Percentiles rank a stretch among this genome's conserved stretches.
Conservation (phyloP, 2,797 vertebrate species). For the Chrosomus eos region DNA sequence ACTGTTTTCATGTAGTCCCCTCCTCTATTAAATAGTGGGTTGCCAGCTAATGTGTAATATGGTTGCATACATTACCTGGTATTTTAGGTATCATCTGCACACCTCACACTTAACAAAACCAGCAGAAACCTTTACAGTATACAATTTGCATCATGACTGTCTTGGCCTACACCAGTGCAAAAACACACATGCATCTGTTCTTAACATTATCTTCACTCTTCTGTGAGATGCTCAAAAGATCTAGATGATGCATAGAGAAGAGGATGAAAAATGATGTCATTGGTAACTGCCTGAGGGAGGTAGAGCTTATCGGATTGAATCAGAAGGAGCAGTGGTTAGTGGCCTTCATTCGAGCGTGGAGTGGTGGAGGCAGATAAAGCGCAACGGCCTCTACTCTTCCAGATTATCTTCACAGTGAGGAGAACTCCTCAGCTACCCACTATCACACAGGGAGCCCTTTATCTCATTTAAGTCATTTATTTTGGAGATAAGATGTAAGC, state of each 20-base stretch:
- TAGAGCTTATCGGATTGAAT: constrained; percentile 67
- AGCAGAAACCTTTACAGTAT: not conserved
- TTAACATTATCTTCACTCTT: not conserved
- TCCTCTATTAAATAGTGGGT: not conserved
- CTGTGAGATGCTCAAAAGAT: constrained; percentile 39
- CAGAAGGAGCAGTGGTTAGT: constrained; percentile 65
- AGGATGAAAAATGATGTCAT: constrained; percentile 42
- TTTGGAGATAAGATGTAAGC: constrained; percentile 73
- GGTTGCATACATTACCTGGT: not conserved
- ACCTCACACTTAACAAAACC: constrained; percentile 17
- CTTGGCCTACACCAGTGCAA: not conserved
- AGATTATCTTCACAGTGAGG: constrained; percentile 71
- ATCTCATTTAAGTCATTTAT: constrained; percentile 76
- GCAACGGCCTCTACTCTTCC: constrained; percentile 54
- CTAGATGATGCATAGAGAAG: constrained; percentile 36
- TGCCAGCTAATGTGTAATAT: constrained; percentile 20
- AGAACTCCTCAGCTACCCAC: constrained; percentile 61
- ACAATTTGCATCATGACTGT: not conserved
- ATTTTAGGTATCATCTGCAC: not conserved
- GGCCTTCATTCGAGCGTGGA: constrained; percentile 67
- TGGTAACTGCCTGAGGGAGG: constrained; percentile 43
- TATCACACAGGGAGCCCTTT: constrained; percentile 60
- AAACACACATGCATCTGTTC: constrained; percentile 20
- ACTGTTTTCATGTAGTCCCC: not conserved
- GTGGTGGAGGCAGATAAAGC: constrained; percentile 77